These are phyloP conservation scores for Kradibia gibbosae DNA, from an alignment of 1,140 invertebrate genomes.

Conservation along the genomic window DNA sequence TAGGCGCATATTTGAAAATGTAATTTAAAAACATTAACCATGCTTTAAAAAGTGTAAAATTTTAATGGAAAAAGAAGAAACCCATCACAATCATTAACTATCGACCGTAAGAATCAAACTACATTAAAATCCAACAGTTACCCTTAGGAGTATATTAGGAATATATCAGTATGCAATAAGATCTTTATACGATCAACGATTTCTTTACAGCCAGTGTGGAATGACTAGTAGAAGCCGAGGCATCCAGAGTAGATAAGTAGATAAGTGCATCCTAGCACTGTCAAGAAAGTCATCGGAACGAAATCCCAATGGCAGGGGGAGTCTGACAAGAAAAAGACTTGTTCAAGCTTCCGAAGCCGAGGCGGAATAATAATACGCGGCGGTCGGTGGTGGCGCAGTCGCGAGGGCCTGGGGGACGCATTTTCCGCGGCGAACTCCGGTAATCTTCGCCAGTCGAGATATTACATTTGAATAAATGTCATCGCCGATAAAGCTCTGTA, in stretches of 20 bases:
- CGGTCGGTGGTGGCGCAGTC: background rate
- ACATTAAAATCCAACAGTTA: too few species aligned
- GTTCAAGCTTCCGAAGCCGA: background rate
- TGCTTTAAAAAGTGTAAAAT: too few species aligned
- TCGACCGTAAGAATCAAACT: too few species aligned
- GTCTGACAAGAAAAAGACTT: background rate
- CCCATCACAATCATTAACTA: too few species aligned
- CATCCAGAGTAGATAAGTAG: background rate
- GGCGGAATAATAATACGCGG: background rate
- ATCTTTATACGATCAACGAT: too few species aligned
- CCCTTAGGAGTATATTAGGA: too few species aligned
- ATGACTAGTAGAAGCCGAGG: background rate
- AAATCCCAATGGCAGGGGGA: too few species aligned
- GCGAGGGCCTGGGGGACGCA: constrained; percentile 62
- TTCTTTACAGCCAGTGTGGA: background rate
- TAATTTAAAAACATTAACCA: too few species aligned
- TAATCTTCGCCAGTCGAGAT: constrained; percentile 71
- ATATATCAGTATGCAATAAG: too few species aligned
- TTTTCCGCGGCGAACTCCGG: constrained; percentile 61
- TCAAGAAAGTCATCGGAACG: background rate
- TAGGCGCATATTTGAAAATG: too few species aligned
- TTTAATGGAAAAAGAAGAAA: too few species aligned
- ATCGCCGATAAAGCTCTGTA: constrained; percentile 62
- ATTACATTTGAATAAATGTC: constrained; percentile 74
- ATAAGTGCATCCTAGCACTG: background rate